Evolutionary conservation across 2,888 invertebrate species (phyloP), one percentile per base, ranked within the genome.

Genomic region (Scaptodrosophila latifasciaeformis): DNA sequence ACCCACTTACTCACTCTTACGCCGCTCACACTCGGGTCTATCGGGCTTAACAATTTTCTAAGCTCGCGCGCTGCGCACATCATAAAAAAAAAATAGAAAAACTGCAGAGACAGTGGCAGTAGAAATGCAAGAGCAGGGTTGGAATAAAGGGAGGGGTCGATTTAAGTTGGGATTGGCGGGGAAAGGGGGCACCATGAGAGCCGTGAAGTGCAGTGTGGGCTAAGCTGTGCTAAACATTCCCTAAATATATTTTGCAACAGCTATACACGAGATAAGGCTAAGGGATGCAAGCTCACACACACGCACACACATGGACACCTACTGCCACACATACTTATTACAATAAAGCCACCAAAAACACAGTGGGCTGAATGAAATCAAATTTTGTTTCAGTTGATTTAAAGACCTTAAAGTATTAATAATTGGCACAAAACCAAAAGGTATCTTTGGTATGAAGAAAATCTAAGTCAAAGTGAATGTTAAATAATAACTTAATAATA

Each of bases 201-300:
- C 34, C 37, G 34, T 49, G 57, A 45, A 50, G 59, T 51, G 54
- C 45, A 54, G 70, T 57, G 67, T 47, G 42, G 54, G 67, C 77
- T 72, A 79, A 79, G 72, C 72, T 72, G 80, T 72, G 65, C 74
- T 74, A 74, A 74, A 74, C 78, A 74, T 80, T 77, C 80, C 71
- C 78, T 70, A 80, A 74, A 74, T 74, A 74, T 74, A 74, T 72
- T 72, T 72, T 70, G 74, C 80, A 76, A 64, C 80, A 72, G 67
- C 77, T 62, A 56, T 35, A 37, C 19, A 30, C 37, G 51, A 78
- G 71, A 72, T 72, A 72, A 72, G 79, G 71, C 79, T 72, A 72
- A 72, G 79, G 77, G 67, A 45, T 46, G 50, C 54, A 64, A n/a
- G n/a, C n/a, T n/a, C n/a, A n/a, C n/a, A n/a, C n/a, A n/a, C n/a